Percentiles rank a stretch among this genome's conserved stretches.
Conservation (phyloP, 2,797 vertebrate species). For the Melanotaenia pygmaea region DNA sequence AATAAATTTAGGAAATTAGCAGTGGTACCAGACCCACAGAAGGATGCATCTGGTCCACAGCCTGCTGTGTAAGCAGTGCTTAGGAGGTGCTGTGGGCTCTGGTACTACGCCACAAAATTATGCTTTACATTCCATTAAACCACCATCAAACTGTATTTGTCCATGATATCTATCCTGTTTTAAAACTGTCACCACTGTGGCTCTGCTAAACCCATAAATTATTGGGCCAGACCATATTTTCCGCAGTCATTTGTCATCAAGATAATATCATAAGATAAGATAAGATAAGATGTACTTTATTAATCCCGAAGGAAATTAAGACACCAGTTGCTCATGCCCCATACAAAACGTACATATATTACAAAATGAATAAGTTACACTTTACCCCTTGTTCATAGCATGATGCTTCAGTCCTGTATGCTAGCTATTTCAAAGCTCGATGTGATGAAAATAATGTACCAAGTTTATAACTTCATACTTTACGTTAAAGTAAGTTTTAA, state of each 20-base stretch:
- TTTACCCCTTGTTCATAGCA: neutral
- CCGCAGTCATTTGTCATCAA: neutral
- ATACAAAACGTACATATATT: too few species aligned
- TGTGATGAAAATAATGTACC: neutral
- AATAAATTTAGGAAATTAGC: too few species aligned
- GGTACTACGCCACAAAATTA: slow-evolving; percentile 26
- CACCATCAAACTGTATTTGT: slow-evolving; percentile 1
- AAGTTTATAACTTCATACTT: neutral
- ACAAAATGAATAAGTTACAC: neutral
- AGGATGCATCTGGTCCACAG: slow-evolving; percentile 46
- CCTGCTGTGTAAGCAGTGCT: slow-evolving; percentile 42
- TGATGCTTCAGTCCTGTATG: neutral
- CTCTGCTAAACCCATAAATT: neutral
- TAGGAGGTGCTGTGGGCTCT: slow-evolving; percentile 24
- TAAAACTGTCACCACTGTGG: neutral
- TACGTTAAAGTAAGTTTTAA: neutral
- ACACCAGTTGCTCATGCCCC: too few species aligned
- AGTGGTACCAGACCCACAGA: neutral
- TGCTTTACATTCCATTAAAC: slow-evolving; percentile 20
- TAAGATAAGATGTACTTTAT: too few species aligned
- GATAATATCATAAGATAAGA: neutral
- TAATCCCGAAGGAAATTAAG: too few species aligned
- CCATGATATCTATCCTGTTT: slow-evolving; percentile 1
- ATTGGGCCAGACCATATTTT: neutral
- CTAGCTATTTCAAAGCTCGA: neutral